Percentiles rank a stretch among this genome's conserved stretches.
Conservation (phyloP, 2,888 invertebrate genomes). For the Pristionchus japonicus region DNA sequence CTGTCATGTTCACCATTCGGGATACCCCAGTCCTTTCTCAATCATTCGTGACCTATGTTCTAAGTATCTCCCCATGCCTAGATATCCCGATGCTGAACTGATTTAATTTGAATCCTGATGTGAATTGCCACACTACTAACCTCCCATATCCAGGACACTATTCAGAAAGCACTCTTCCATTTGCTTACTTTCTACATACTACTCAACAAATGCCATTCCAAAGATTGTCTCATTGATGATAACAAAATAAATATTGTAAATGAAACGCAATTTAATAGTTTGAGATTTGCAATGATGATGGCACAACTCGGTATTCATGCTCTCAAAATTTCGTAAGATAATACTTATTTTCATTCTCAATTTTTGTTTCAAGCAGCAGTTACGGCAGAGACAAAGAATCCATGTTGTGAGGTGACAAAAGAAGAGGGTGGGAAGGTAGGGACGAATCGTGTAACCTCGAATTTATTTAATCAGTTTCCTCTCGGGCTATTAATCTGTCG, state of each 20-base stretch:
- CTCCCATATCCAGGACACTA: slow-evolving; percentile 36
- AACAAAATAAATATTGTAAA: not conserved
- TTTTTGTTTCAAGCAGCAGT: too few relatives aligned
- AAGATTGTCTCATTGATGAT: slow-evolving; percentile 10
- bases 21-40: not conserved
- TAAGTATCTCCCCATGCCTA: not conserved
- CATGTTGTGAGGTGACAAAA: too few relatives aligned
- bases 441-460: too few relatives aligned
- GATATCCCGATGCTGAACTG: slow-evolving; percentile 35
- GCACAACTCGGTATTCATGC: too few relatives aligned
- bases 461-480: too few relatives aligned
- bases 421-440: too few relatives aligned
- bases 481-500: too few relatives aligned
- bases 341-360: too few relatives aligned
- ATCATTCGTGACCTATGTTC: not conserved
- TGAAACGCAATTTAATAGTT: too few relatives aligned
- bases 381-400: too few relatives aligned
- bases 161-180: not conserved
- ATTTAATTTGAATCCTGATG: not conserved
- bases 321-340: too few relatives aligned
- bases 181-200: not conserved
- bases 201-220: slow-evolving; percentile 28
- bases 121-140: not conserved
- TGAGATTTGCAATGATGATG: too few relatives aligned
- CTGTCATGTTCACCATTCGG: slow-evolving; percentile 14